Evolutionary conservation across 2,113 vertebrate genomes (phyloP), one percentile per base, ranked within the genome.

Genomic region (Heterotilapia buettikoferi): DNA sequence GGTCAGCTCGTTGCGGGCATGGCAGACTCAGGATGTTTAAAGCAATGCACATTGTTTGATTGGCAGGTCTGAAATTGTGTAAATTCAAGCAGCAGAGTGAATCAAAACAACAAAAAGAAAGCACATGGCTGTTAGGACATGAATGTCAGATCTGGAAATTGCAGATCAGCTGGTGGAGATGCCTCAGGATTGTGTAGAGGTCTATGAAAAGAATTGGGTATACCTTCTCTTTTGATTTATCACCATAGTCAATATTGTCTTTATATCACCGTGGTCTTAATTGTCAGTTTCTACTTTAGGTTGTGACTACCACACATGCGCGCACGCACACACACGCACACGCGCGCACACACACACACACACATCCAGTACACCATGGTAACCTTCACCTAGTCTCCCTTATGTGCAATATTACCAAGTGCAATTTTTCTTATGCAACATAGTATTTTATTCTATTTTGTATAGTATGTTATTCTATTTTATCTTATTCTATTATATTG

Each of bases 1-100:
- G 71, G 71, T 50, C 71, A 50, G 71, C 16, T 50, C 1, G 16
- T 78, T 50, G 43, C 43, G 50, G 43, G 43, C 26, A 78, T 31
- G 43, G 71, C 43, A 78, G 71, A 76, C 24, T 76, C 43, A 19
- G 43, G 26, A 78, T 76, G 24, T 45, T 76, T 47, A 47, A 76
- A 76, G 24, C 40, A 10, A 76, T 45, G 24, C 24, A 76, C 68
- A 76, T 12, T 47, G 26, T 76, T 31, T 78, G 24, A 50, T 50
- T 78, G 71, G 29, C 71, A 78, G 26, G 71, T 24, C 24, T 76
- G 43, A 50, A 47, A 76, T 31, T 31, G 43, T 78, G 24, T 18
- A 76, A 29, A 47, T 29, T 11, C 40, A 76, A 47, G 21, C 40
- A 29, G 16, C 13, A 29, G 40, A 47, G 21, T 9, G 24, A 76